Conservation (phyloP, 2,113 vertebrate species). For the Semnopithecus entellus region DNA sequence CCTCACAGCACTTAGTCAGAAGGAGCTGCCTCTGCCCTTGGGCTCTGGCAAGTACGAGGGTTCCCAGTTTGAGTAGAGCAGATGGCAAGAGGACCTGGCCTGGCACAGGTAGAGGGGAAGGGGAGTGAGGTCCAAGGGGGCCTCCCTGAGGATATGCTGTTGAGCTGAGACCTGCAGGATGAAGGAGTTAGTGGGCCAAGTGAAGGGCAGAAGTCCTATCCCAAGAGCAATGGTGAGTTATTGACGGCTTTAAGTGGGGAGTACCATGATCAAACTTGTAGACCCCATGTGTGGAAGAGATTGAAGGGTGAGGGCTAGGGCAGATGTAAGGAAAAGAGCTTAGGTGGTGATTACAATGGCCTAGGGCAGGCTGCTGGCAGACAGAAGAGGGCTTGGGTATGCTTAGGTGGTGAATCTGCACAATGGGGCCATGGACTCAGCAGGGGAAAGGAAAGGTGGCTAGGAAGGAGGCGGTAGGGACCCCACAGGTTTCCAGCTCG, state of each 20-base stretch:
- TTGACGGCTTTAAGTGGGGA: background rate
- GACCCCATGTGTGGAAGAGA: background rate
- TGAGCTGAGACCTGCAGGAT: background rate
- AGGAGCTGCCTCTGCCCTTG: too few relatives aligned
- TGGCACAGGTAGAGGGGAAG: background rate
- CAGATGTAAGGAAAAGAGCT: background rate
- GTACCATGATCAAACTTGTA: too few relatives aligned
- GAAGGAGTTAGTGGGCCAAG: background rate
- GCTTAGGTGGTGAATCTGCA: background rate
- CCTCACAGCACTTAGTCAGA: background rate
- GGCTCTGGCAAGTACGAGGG: background rate
- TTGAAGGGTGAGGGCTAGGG: background rate
- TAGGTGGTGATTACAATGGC: background rate
- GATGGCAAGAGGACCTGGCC: background rate
- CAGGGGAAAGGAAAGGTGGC: fast-evolving
- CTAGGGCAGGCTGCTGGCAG: background rate
- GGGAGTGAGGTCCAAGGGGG: background rate
- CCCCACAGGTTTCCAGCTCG: background rate
- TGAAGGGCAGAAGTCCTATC: background rate
- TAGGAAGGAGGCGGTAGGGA: background rate
- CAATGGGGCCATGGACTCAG: background rate
- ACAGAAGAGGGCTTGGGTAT: background rate
- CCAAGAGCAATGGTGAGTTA: background rate
- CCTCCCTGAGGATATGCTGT: background rate
- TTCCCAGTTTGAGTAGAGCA: background rate